Evolutionary conservation across 2,888 invertebrate species (phyloP).

Genomic region (Agonum fuliginosum): DNA sequence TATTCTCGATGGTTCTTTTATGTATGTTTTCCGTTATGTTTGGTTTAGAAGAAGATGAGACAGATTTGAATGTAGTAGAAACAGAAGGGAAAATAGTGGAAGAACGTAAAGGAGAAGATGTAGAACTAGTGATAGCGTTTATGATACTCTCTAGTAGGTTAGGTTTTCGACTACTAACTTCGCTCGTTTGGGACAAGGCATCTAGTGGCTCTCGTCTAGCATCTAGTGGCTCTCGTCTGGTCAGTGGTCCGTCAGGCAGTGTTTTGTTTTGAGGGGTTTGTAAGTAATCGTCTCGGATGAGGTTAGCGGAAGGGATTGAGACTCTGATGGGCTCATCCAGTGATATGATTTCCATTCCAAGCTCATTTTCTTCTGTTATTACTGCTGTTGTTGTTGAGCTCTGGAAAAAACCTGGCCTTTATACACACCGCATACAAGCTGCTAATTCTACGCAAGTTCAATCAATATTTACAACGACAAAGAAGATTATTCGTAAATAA

Average conservation of each 20-base stretch:
- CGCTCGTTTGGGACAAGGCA: slow-evolving; percentile 53
- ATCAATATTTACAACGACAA: slow-evolving; percentile 27
- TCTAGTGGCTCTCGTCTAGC: slow-evolving; percentile 59
- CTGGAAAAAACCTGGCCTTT: slow-evolving; percentile 56
- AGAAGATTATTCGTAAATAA: too few relatives aligned
- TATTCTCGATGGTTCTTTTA: slow-evolving; percentile 47
- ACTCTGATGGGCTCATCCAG: slow-evolving; percentile 70
- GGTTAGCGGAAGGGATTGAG: slow-evolving; percentile 70
- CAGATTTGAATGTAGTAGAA: slow-evolving; percentile 30
- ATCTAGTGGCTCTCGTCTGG: slow-evolving; percentile 51
- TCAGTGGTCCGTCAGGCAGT: slow-evolving; percentile 15
- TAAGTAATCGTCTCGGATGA: slow-evolving; percentile 69
- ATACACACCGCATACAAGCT: slow-evolving; percentile 18
- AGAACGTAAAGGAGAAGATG: slow-evolving; percentile 60
- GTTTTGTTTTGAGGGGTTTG: slow-evolving; percentile 64
- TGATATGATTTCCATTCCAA: slow-evolving; percentile 70
- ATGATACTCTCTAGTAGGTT: slow-evolving; percentile 72
- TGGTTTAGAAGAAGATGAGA: slow-evolving; percentile 29
- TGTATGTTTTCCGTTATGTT: slow-evolving; percentile 43
- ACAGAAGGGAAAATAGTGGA: slow-evolving; percentile 40
- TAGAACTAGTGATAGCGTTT: slow-evolving; percentile 69
- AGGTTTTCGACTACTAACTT: slow-evolving; percentile 48
- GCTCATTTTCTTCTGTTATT: slow-evolving; percentile 59
- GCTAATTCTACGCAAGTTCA: slow-evolving; percentile 23
- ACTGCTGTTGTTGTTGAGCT: slow-evolving; percentile 47